A percentile compares a stretch with the other conserved stretches of the same genome.
phyloP scores from a whole-genome alignment of 2,888 invertebrate genomes.

The Cerastoderma edule region DNA sequence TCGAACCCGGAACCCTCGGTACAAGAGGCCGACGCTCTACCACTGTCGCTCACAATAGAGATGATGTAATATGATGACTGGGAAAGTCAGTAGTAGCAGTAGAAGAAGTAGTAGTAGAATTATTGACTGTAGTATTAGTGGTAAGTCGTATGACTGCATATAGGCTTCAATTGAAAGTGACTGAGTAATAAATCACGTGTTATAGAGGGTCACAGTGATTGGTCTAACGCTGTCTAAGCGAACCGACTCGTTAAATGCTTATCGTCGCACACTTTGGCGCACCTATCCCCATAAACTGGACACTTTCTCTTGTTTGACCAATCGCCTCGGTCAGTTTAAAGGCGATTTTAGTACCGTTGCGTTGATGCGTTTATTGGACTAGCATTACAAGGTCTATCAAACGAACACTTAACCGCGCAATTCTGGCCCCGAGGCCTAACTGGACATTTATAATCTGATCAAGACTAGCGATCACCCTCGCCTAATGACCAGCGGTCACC shows the following conservation, averaged over 20 bases:
- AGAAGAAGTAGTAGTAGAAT: no score
- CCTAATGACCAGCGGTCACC: no score
- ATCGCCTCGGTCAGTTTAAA: constrained; percentile 50
- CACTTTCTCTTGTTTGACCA: constrained; percentile 58
- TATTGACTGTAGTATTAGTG: no score
- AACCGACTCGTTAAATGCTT: constrained; percentile 9
- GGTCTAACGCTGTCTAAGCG: constrained; percentile 9
- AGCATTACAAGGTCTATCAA: constrained; percentile 51
- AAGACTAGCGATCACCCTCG: no score
- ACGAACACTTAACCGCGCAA: constrained; percentile 31
- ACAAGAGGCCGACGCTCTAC: no score
- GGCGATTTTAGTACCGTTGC: constrained; percentile 35
- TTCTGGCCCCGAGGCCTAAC: neutral
- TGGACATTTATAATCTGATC: no score
- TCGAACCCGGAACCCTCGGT: no score
- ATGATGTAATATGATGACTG: no score
- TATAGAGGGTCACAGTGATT: constrained; percentile 11
- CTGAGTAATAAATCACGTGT: constrained; percentile 9
- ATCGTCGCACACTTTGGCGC: constrained; percentile 20
- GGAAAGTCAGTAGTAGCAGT: no score
- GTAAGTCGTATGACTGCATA: no score
- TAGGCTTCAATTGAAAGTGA: constrained; percentile 10
- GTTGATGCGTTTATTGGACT: constrained; percentile 55
- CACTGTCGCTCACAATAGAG: no score
- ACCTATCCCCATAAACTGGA: constrained; percentile 41